Evolutionary conservation across 2,113 vertebrate genomes (phyloP), one percentile per base, ranked within the genome.

Genomic region (Alethe castanea): DNA sequence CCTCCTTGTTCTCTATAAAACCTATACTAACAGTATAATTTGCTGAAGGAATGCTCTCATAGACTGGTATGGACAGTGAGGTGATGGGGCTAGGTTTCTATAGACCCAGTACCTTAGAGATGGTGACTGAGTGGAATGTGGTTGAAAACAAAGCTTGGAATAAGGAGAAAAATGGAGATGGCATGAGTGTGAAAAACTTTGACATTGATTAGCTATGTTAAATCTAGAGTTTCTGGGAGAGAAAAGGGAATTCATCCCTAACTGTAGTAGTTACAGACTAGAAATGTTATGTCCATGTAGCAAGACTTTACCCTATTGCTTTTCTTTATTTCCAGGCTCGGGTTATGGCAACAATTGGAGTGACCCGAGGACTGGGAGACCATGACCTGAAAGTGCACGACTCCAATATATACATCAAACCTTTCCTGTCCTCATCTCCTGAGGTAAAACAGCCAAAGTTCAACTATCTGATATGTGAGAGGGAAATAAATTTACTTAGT

Each of bases 381-480:
- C 99, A 99, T 50, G 99, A 99, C 93, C 98, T 99, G 90, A 99
- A 99, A 96, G 99, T 99, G 66, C 99, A 99, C 1, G 99, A 99
- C 97, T 99, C 99, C 69, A 99, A 99, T 97, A 99, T 99, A 98
- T 99, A 98, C 97, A 99, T 99, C 97, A 99, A 99, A 91, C 99
- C 99, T 13, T 99, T 99, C 97, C 98, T 99, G 38, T 99, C 99
- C 88, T 99, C 99, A 60, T 98, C 98, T 91, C 99, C 99, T 5
- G 99, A 99, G 99, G 99, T 99, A 98, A 96, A 79, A 24, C 56
- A 31, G 73, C 56, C 36, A 64, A 53, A 16, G 15, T 47, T 95
- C 60, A 81, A 35, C 70, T 70, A 12, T 29, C 24, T 50, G 40
- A 44, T 56, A 52, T 85, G 42, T 48, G 50, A 42, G 62, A 80